A percentile compares a stretch with the other conserved stretches of the same genome.
phyloP scores from a whole-genome alignment of 2,113 vertebrate genomes.

The Chaetops frenatus region DNA sequence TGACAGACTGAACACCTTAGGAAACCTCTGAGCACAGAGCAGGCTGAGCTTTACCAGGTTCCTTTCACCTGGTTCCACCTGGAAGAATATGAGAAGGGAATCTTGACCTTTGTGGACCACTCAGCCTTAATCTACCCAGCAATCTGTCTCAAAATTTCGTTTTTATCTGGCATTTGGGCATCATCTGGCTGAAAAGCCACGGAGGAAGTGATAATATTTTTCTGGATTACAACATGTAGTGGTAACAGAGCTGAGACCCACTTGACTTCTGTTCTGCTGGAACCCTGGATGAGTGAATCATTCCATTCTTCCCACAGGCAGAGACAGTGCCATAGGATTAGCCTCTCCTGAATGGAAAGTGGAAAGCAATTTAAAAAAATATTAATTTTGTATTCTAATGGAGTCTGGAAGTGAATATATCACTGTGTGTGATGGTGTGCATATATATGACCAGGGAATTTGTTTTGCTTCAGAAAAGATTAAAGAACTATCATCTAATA shows the following conservation, averaged over 20 bases:
- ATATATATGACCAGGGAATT: not conserved
- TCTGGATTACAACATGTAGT: not conserved
- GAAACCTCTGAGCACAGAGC: not conserved
- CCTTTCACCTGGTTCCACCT: not conserved
- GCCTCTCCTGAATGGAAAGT: not conserved
- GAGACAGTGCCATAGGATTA: not conserved
- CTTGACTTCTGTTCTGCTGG: not conserved
- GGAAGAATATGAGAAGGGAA: not conserved
- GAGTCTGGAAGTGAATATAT: not conserved
- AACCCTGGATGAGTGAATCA: not conserved
- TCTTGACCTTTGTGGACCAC: not conserved
- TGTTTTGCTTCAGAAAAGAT: not conserved
- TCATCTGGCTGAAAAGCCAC: not conserved
- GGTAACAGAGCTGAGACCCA: not conserved
- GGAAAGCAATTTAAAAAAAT: not conserved
- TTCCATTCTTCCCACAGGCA: not conserved
- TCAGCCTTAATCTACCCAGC: not conserved
- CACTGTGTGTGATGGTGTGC: not conserved
- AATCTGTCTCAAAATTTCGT: fast-evolving
- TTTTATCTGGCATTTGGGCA: not conserved
- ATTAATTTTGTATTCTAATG: not conserved
- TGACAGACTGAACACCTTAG: not conserved
- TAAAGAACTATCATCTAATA: not conserved
- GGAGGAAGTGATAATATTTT: not conserved
- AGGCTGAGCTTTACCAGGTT: not conserved